Evolutionary conservation across 2,797 vertebrate species (phyloP).

Genomic region (Sebastolobus alascanus): DNA sequence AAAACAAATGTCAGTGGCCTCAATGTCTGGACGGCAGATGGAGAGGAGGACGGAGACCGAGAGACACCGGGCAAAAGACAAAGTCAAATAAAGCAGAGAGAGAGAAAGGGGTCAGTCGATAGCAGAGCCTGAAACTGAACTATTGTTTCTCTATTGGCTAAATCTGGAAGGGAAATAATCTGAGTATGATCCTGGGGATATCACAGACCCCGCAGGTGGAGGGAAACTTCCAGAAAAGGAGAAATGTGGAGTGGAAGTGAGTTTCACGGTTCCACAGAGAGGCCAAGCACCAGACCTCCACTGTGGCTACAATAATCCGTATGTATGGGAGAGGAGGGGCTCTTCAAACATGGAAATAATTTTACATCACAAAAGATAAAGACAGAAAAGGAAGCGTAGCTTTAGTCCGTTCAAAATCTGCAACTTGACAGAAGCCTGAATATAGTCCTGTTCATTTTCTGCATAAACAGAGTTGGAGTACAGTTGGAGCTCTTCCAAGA

Average conservation of each 20-base stretch:
- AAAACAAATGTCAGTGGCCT: constrained; percentile 67
- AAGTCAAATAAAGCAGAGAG: constrained; percentile 42
- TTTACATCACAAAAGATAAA: constrained; percentile 4
- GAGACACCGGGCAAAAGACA: constrained; percentile 16
- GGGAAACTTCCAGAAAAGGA: constrained; percentile 49
- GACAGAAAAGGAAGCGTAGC: background rate
- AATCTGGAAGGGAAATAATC: constrained; percentile 32
- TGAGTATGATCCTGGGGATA: constrained; percentile 25
- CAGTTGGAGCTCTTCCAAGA: background rate
- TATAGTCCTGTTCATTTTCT: background rate
- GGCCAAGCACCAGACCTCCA: constrained; percentile 22
- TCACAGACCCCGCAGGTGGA: constrained; percentile 48
- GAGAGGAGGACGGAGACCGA: constrained; percentile 44
- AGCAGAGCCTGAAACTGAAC: constrained; percentile 22
- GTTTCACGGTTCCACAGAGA: constrained; percentile 17
- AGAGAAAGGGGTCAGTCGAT: constrained; percentile 8
- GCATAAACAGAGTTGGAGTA: background rate
- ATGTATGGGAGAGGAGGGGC: background rate
- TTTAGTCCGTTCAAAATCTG: background rate
- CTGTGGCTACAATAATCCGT: background rate
- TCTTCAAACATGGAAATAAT: constrained; percentile 15
- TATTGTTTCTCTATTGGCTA: constrained; percentile 24
- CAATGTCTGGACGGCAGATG: constrained; percentile 74
- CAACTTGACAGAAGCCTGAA: background rate
- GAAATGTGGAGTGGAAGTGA: constrained; percentile 6